A percentile compares a stretch with the other conserved stretches of the same genome.
Evolutionary conservation across 1,140 invertebrate genomes (phyloP).

Genomic region (Drosophila auraria): DNA sequence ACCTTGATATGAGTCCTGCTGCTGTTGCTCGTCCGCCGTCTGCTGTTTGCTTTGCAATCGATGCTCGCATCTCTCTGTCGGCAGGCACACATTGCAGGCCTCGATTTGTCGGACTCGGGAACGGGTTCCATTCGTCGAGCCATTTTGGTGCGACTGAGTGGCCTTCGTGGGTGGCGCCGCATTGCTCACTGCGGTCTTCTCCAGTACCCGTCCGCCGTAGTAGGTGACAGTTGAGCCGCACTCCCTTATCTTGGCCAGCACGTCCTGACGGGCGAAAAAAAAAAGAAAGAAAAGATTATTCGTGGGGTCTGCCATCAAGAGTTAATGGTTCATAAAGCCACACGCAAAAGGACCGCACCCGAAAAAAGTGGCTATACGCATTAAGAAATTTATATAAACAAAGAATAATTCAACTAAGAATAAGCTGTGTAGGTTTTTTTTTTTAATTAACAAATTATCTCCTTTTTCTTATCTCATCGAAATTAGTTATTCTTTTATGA

Average conservation of each 20-base stretch:
- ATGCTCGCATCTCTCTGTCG: conserved; percentile 50
- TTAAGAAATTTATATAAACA: not conserved
- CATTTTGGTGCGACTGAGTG: conserved; percentile 31
- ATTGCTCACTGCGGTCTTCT: conserved; percentile 86
- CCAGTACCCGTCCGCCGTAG: conserved; percentile 92
- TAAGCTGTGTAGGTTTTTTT: not conserved
- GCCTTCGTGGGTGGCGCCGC: conserved; percentile 16
- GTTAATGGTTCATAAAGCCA: conserved; percentile 68
- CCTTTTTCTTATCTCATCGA: too few relatives aligned
- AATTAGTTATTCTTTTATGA: too few relatives aligned
- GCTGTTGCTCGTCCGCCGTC: conserved; percentile 19
- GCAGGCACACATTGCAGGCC: conserved; percentile 64
- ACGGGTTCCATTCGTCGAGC: conserved; percentile 50
- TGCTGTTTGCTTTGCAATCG: conserved; percentile 49
- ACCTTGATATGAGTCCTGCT: conserved; percentile 74
- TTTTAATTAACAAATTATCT: not conserved
- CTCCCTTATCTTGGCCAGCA: conserved; percentile 93
- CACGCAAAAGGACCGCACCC: conserved; percentile 48
- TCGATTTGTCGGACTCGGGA: conserved; percentile 73
- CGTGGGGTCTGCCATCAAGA: conserved; percentile 32
- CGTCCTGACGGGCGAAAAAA: conserved; percentile 86
- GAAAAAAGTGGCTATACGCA: not conserved
- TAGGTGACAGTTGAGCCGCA: conserved; percentile 94
- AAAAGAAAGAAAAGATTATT: conserved; percentile 18
- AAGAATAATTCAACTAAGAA: not conserved